These are phyloP conservation scores for Agonopterix alstromeriana DNA, from an alignment of 2,888 invertebrate genomes.

Conservation along the genomic window DNA sequence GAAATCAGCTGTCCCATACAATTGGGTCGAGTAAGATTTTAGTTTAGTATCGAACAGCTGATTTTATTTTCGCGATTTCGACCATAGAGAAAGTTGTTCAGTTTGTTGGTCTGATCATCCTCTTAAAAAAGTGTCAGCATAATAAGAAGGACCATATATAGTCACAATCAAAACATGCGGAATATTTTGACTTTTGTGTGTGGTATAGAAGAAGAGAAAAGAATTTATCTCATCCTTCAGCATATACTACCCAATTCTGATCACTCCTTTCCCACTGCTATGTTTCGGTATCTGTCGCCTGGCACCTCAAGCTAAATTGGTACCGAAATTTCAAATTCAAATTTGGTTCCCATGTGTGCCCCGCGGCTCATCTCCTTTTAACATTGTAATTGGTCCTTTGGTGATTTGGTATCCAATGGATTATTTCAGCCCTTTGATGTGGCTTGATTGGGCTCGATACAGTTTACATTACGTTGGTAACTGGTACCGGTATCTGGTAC, in stretches of 20 bases:
- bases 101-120: too few relatives aligned
- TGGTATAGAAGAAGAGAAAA: too few relatives aligned
- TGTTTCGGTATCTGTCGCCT: conserved; percentile 63
- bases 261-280: conserved; percentile 50
- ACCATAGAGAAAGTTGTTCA: too few relatives aligned
- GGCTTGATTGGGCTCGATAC: conserved; percentile 47
- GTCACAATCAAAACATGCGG: too few relatives aligned
- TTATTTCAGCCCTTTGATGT: conserved; percentile 58
- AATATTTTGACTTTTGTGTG: too few relatives aligned
- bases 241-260: conserved; percentile 40
- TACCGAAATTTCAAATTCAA: conserved; percentile 73
- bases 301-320: conserved; percentile 70
- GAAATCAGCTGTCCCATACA: too few relatives aligned
- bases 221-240: too few relatives aligned
- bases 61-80: too few relatives aligned
- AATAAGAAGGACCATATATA: too few relatives aligned
- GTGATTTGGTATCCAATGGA: conserved; percentile 40
- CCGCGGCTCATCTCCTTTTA: conserved; percentile 56
- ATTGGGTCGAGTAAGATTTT: too few relatives aligned
- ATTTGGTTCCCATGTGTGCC: conserved; percentile 60
- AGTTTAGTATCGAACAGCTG: too few relatives aligned
- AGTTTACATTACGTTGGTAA: conserved; percentile 7
- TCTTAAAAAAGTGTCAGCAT: too few relatives aligned
- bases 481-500: conserved; percentile 15
- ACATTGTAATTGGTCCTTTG: conserved; percentile 66